Evolutionary conservation across 2,113 vertebrate genomes (phyloP).

Genomic region (Ahaetulla prasina): DNA sequence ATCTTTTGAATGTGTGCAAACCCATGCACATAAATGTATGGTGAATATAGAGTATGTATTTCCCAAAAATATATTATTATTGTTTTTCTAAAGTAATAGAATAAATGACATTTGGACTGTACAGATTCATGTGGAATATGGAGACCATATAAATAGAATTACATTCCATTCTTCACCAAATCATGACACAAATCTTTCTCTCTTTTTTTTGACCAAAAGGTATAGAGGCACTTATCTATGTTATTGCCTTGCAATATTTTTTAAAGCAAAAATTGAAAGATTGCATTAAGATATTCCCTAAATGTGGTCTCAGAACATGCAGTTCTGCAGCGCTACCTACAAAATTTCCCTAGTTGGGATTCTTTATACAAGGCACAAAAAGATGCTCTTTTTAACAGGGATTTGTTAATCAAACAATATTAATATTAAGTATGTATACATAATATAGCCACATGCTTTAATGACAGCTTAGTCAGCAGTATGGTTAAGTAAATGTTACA

Average conservation of each 20-base stretch:
- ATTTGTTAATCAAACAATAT: constrained; percentile 71
- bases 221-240: constrained; percentile 55
- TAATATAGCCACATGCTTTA: constrained; percentile 68
- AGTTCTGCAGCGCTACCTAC: constrained; percentile 71
- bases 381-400: constrained; percentile 72
- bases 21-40: constrained; percentile 36
- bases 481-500: constrained; percentile 81
- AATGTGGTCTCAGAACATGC: constrained; percentile 39
- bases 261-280: constrained; percentile 55
- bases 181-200: constrained; percentile 47
- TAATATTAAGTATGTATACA: constrained; percentile 67
- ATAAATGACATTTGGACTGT: constrained; percentile 65
- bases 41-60: constrained; percentile 44
- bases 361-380: constrained; percentile 81
- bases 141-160: constrained; percentile 60
- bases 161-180: constrained; percentile 65
- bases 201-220: constrained; percentile 63
- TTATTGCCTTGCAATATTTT: constrained; percentile 68
- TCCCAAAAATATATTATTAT: constrained; percentile 68
- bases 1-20: constrained; percentile 37
- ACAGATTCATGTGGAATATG: constrained; percentile 60
- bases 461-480: constrained; percentile 74
- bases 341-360: constrained; percentile 65
- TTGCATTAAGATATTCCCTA: constrained; percentile 62
- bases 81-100: constrained; percentile 73